Base-by-base conservation (phyloP, 2,797 vertebrate species). In the Diglossa cyanea region DNA sequence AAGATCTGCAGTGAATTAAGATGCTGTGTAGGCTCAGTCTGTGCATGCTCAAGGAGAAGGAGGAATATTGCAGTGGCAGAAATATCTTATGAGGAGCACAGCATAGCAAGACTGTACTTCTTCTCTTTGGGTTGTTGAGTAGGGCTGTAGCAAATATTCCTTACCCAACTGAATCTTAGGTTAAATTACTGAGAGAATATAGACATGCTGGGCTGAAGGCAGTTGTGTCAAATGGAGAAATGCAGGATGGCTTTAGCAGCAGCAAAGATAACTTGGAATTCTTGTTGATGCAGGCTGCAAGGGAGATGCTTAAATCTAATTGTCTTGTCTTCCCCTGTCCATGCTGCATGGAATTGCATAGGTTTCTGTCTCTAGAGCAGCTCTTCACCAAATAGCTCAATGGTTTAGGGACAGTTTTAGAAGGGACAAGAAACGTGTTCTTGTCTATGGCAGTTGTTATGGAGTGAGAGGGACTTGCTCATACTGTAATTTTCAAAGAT, bases 81-180 rank as follows among this genome's bases (percentile, higher is more conserved):
- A 77, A 19, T 0, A 0, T 44, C 55, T 70, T 21, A 2, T 0
- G 2, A 30, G 19, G 37, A 66, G 48, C 31, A 35, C 18, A 9
- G 44, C 5, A 0, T 6, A 4, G 28, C 4, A 2, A 55, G 25
- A 30, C 26, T 2, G 0, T 25, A 37, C 54, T 74, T 63, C 3
- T 0, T 4, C 58, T 75, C 7, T 35, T 54, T 7, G 0, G 2
- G 11, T 66, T 67, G 0, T 1, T 9, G 53, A 54, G 28, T 10
- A 67, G 26, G 23, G 37, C 2, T 21, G 6, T 31, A 51, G 65
- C 23, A 58, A 73, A 50, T 57, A 17, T 15, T 9, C 25, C 20
- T 66, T 16, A 10, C 25, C 35, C 40, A 55, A 0, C 35, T 66
- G 47, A 15, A 42, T 35, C 20, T 21, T 44, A 11, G 8, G 3